phyloP scores from a whole-genome alignment of 2,797 vertebrate genomes.

The Pseudomugil tenellus region DNA sequence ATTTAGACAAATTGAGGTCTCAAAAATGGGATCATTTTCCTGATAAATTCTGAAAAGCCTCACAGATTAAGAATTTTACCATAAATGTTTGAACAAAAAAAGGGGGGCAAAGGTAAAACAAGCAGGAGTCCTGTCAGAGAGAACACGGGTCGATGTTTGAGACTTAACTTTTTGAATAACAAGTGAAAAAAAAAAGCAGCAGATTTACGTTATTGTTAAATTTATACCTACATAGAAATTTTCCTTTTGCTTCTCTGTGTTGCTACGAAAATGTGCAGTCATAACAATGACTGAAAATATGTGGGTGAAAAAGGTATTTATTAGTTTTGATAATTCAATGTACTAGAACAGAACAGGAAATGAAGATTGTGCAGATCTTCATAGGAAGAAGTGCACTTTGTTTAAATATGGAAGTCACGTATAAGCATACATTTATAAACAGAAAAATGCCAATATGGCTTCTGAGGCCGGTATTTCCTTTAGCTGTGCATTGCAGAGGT shows the following conservation, averaged over 20 bases:
- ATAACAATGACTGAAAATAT: constrained; percentile 12
- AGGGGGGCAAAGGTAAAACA: neutral
- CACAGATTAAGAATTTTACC: constrained; percentile 33
- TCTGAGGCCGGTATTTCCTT: constrained; percentile 55
- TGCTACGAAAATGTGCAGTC: neutral
- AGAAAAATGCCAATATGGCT: constrained; percentile 31
- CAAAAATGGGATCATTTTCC: constrained; percentile 40
- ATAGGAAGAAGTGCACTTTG: constrained; percentile 26
- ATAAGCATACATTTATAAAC: constrained; percentile 53
- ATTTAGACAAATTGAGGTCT: neutral
- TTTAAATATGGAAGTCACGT: constrained; percentile 35
- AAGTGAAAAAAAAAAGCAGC: neutral
- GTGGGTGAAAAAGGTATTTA: constrained; percentile 9
- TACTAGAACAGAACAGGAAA: constrained; percentile 22
- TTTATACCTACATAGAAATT: neutral
- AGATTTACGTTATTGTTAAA: neutral
- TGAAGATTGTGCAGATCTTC: constrained; percentile 17
- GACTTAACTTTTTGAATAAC: neutral
- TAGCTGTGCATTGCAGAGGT: constrained; percentile 30
- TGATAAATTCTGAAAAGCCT: constrained; percentile 50
- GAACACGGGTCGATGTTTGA: constrained; percentile 10
- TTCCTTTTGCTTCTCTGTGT: neutral
- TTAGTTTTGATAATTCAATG: constrained; percentile 9
- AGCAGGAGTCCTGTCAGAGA: neutral
- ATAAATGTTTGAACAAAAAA: neutral